Evolutionary conservation across 92 coral and sea anemone genomes (phyloP).

Genomic region (Pocillopora meandrina): DNA sequence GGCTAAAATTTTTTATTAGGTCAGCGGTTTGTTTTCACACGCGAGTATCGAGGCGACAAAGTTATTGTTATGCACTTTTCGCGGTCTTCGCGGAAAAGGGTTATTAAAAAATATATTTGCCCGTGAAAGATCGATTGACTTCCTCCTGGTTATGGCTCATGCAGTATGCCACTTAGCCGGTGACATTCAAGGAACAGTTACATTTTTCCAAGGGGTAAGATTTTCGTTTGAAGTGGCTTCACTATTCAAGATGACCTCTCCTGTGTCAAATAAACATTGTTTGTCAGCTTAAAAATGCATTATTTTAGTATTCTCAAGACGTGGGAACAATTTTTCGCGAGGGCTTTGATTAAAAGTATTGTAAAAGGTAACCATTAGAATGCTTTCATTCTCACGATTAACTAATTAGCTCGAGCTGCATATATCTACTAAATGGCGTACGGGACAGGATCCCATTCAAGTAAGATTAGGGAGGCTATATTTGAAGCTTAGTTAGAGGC

Average conservation of each 20-base stretch:
- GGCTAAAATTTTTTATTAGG: neutral
- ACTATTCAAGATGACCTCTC: neutral
- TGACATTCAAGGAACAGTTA: conserved; percentile 55
- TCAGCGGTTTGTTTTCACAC: neutral
- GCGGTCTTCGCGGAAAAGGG: too few relatives aligned
- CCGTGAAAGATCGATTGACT: neutral
- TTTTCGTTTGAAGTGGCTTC: neutral
- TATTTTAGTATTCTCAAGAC: neutral
- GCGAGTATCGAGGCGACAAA: neutral
- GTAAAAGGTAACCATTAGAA: too few relatives aligned
- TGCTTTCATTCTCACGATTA: too few relatives aligned
- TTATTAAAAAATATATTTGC: neutral
- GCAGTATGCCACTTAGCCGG: conserved; percentile 67
- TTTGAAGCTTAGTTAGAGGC: too few relatives aligned
- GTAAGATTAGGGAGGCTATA: too few relatives aligned
- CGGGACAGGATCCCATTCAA: too few relatives aligned
- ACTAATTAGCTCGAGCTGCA: too few relatives aligned
- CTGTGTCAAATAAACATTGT: neutral
- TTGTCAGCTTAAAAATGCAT: neutral
- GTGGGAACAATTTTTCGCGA: too few relatives aligned
- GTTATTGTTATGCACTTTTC: neutral
- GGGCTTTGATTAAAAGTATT: too few relatives aligned
- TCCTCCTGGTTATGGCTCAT: conserved; percentile 29
- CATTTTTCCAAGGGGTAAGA: conserved; percentile 64
- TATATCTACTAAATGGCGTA: too few relatives aligned